Percentiles rank a stretch among this genome's conserved stretches.
These are phyloP conservation scores for Leuctra nigra DNA, from an alignment of 2,888 invertebrate genomes.

Conservation along the genomic window DNA sequence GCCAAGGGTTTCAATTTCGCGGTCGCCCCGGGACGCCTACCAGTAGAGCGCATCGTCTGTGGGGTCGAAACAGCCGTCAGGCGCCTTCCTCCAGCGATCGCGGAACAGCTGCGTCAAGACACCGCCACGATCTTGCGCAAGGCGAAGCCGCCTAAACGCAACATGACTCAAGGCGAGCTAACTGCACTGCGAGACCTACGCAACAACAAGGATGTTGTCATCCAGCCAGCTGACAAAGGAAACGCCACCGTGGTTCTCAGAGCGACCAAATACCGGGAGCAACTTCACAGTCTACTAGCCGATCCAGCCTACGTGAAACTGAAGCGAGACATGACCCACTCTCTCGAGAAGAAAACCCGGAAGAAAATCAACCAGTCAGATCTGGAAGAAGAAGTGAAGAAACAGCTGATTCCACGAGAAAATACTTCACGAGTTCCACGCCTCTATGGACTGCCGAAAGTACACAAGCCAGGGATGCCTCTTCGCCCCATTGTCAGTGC, in stretches of 20 bases:
- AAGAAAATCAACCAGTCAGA: not conserved
- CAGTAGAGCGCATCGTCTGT: too few species aligned
- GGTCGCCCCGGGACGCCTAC: not conserved
- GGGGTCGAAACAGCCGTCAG: too few species aligned
- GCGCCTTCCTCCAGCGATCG: too few species aligned
- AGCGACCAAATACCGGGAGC: not conserved
- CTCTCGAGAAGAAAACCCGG: not conserved
- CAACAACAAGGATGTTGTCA: too few species aligned
- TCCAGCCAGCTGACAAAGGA: not conserved
- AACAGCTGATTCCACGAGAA: not conserved
- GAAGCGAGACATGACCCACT: not conserved
- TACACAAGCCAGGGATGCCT: too few species aligned
- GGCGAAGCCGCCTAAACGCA: not conserved
- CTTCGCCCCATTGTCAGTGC: too few species aligned
- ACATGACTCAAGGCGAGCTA: not conserved
- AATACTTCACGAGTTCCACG: too few species aligned
- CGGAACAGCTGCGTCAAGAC: too few species aligned
- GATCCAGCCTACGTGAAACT: not conserved
- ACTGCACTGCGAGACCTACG: not conserved
- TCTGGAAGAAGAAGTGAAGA: not conserved
- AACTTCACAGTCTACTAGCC: not conserved
- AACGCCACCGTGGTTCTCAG: not conserved
- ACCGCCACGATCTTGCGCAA: too few species aligned
- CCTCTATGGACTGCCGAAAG: too few species aligned
- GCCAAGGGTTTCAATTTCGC: not conserved